Base-by-base conservation (phyloP, 2,888 invertebrate species). In the Acanthacorydalis orientalis region DNA sequence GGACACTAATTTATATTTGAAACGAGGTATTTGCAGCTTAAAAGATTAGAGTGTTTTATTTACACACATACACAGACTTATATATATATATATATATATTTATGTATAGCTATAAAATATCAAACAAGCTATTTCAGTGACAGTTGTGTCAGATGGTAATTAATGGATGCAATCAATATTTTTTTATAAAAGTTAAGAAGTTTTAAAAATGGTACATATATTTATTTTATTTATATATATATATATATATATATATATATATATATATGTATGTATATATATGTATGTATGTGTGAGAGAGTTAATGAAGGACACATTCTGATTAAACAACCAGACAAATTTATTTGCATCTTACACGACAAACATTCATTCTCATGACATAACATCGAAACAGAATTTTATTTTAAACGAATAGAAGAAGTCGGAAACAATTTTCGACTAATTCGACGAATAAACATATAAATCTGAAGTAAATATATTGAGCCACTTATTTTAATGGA, bases 401-500 rank as follows among this genome's bases (percentile, higher is more conserved):
- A 23, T 23, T 23, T 23, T 23, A 23, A 23, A 23, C 23, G 23
- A 23, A 23, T 23, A 23, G 23, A 23, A 23, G 23, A 23, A 23
- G 23, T 23, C 23, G 23, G 23, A 23, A 23, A 23, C 23, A 23
- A 23, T 23, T 23, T 23, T 23, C 23, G 23, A 23, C 56, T 59
- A 59, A 60, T 60, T 62, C 59, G 54, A 54, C 59, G 57, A 60
- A 59, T 59, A 61, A 63, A 62, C 62, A 62, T 57, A 63, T 63
- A 63, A 63, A 63, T 63, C 63, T 61, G 60, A 54, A 54, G 51
- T 52, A 56, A 56, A 62, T 62, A 62, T 62, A 63, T 62, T 60
- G 61, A 56, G 60, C 60, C 61, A 63, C 62, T 63, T 62, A 63
- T 63, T 62, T 62, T 63, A 63, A 63, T 63, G 62, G 62, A 63